Conservation (phyloP, 1,140 invertebrate genomes). For the Cataglyphis hispanica region DNA sequence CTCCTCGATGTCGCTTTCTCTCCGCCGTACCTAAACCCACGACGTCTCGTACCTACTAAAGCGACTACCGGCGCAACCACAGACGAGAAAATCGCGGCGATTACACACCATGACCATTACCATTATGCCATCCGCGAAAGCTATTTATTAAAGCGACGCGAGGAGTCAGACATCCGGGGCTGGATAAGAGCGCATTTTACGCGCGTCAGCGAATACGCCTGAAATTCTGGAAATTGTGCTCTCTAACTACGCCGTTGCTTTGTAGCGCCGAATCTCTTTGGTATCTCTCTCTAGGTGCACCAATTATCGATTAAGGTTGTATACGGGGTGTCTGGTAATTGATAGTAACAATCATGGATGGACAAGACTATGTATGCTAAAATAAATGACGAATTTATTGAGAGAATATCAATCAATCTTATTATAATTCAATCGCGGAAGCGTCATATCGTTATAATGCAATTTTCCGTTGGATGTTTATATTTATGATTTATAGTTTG, state of each 20-base stretch:
- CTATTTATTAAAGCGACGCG: conserved; percentile 69
- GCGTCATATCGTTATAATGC: too few relatives aligned
- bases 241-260: neutral
- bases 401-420: too few relatives aligned
- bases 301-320: neutral
- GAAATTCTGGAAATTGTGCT: conserved; percentile 51
- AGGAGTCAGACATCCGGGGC: conserved; percentile 21
- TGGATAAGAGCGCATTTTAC: conserved; percentile 64
- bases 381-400: neutral
- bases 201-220: conserved; percentile 47
- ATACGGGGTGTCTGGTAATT: neutral
- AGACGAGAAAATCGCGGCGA: conserved; percentile 74
- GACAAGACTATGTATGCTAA: neutral
- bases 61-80: conserved; percentile 47
- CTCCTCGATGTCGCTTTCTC: neutral
- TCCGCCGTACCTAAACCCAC: neutral
- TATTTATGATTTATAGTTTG: too few relatives aligned
- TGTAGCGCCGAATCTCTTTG: conserved; percentile 7
- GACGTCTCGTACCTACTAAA: conserved; percentile 4
- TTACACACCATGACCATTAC: conserved; percentile 74
- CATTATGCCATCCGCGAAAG: conserved; percentile 73
- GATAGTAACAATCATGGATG: neutral
- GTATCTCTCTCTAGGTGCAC: too few relatives aligned
- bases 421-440: too few relatives aligned
- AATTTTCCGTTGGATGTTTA: too few relatives aligned